These are phyloP conservation scores for Cistogaster globosa DNA, from an alignment of 2,888 invertebrate species.

Conservation along the genomic window DNA sequence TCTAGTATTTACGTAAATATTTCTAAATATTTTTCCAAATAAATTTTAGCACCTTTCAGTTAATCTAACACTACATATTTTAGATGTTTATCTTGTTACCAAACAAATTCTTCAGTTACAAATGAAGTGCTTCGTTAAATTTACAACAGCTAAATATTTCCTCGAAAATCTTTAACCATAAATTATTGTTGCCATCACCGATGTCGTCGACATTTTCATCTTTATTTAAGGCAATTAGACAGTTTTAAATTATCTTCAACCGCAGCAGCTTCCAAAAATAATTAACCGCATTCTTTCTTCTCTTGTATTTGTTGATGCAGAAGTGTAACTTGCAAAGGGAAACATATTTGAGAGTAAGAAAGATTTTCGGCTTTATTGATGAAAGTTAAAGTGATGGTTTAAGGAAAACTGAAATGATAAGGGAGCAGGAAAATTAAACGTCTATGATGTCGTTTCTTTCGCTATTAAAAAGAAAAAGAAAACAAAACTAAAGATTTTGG, in stretches of 20 bases:
- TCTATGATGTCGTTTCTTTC: not conserved
- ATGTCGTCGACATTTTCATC: slow-evolving; percentile 15
- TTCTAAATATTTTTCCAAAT: too few relatives aligned
- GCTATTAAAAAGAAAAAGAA: not conserved
- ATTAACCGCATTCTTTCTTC: slow-evolving; percentile 56
- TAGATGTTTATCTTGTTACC: not conserved
- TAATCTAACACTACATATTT: too few relatives aligned
- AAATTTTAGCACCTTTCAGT: too few relatives aligned
- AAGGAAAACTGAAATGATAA: not conserved
- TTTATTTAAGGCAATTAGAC: slow-evolving; percentile 30
- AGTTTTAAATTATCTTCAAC: slow-evolving; percentile 54
- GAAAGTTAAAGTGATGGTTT: not conserved
- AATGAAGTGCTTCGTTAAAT: slow-evolving; percentile 6
- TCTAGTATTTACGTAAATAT: too few relatives aligned
- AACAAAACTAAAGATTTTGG: not conserved
- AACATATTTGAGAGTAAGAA: not conserved
- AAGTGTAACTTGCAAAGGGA: not conserved
- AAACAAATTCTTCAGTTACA: not conserved
- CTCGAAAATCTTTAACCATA: not conserved
- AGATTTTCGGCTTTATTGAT: not conserved
- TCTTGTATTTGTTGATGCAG: not conserved
- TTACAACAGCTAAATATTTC: not conserved
- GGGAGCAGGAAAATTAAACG: not conserved
- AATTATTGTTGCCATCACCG: slow-evolving; percentile 6
- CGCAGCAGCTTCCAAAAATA: slow-evolving; percentile 60